Evolutionary conservation across 2,113 vertebrate species (phyloP).

Genomic region (Oryzias javanicus): DNA sequence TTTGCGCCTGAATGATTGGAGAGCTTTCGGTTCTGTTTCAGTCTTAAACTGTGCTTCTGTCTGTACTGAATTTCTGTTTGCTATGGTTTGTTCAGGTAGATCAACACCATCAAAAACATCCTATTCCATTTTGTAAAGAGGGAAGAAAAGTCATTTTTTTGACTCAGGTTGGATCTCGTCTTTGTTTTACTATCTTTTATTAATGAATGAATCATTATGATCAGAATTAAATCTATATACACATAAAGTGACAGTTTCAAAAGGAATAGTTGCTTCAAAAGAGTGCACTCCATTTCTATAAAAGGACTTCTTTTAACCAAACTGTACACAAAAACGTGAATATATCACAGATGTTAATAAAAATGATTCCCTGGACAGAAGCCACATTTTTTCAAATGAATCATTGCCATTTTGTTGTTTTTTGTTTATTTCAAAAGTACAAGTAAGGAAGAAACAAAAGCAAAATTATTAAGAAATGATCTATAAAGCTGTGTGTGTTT

Average conservation of each 20-base stretch:
- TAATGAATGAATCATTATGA: background rate
- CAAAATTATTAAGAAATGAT: too few species aligned
- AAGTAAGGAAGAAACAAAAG: too few species aligned
- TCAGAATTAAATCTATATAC: background rate
- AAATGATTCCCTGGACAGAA: too few species aligned
- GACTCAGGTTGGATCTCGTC: background rate
- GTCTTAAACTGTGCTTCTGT: conserved; percentile 9
- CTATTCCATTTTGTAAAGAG: conserved; percentile 9
- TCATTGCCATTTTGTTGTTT: too few species aligned
- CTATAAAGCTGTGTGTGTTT: too few species aligned
- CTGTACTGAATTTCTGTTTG: background rate
- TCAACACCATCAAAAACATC: conserved; percentile 12
- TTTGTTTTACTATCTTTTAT: background rate
- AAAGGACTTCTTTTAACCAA: too few species aligned
- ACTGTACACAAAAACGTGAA: too few species aligned
- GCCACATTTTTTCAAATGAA: too few species aligned
- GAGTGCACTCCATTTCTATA: background rate
- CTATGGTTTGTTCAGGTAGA: conserved; percentile 8
- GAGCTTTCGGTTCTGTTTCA: conserved; percentile 30
- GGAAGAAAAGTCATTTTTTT: background rate
- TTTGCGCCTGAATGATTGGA: conserved; percentile 42
- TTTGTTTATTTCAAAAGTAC: too few species aligned
- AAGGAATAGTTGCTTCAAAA: background rate
- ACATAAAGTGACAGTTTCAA: accelerated
- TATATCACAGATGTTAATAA: too few species aligned